Evolutionary conservation across 2,888 invertebrate species (phyloP), one percentile per base, ranked within the genome.

Genomic region (Dasypolia templi): DNA sequence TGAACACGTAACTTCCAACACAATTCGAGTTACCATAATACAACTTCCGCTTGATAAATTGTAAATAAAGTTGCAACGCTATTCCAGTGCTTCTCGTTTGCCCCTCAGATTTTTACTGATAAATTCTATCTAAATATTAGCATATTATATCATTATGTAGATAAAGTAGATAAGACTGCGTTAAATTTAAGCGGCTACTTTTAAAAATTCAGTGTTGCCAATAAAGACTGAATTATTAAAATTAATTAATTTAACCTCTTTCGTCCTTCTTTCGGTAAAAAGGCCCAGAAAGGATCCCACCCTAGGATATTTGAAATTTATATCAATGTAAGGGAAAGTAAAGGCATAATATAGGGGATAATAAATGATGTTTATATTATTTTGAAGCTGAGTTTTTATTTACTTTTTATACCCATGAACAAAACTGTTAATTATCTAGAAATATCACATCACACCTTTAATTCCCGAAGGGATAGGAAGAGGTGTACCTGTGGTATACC

Each of bases 21-120:
- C 89, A 91, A 94, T 95, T 95, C 93, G 93, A 95, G 96, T 96
- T 96, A 96, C 96, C 95, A 96, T 93, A 72, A 87, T 89, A 89
- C 88, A 90, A 87, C 89, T 93, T 93, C 92, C 83, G 93, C 94
- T 94, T 90, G 79, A 89, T 59, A 86, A 91, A 91, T 82, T 96
- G 95, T 95, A 95, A 89, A 95, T 95, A 95, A 91, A 89, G 69
- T 88, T 88, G 85, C 87, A 89, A 86, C 59, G 84, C 89, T 92
- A 90, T 81, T 87, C 76, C 84, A 88, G 68, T 84, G 83, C 89
- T 91, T 86, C 81, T 89, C 70, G 73, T 83, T 81, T 66, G 58
- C 56, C 81, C 68, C 75, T 81, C 80, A 77, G 67, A 69, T 81
- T 75, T 74, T 72, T 83, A 68, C 73, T 80, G 79, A 66, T 74